A percentile compares a stretch with the other conserved stretches of the same genome.
These are phyloP conservation scores for Smittia aterrima DNA, from an alignment of 2,888 invertebrate species.

Conservation along the genomic window DNA sequence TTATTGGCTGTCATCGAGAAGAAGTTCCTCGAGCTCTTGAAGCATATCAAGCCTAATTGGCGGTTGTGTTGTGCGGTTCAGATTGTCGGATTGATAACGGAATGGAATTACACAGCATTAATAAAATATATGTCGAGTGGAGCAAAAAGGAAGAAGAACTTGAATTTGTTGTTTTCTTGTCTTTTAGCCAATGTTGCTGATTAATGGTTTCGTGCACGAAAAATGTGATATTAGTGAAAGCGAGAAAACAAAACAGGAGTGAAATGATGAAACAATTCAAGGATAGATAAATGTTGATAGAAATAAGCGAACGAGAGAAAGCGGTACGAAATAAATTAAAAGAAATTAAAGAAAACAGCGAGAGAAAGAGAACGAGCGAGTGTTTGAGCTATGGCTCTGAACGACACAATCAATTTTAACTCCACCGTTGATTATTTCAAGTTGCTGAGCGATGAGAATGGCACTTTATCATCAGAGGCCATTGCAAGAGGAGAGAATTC, in stretches of 20 bases:
- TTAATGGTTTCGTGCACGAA: not conserved
- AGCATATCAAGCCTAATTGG: not conserved
- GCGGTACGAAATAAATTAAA: not conserved
- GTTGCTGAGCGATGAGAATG: conserved; percentile 20
- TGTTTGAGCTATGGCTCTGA: conserved; percentile 29
- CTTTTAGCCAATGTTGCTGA: conserved; percentile 7
- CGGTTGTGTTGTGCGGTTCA: no score
- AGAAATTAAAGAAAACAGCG: not conserved
- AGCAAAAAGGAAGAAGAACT: not conserved
- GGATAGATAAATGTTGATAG: conserved; percentile 15
- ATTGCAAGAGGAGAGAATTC: not conserved
- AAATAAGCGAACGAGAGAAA: not conserved
- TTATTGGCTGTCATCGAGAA: not conserved
- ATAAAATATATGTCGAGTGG: not conserved
- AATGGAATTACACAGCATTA: not conserved
- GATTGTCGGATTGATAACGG: not conserved
- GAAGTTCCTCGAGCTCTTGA: not conserved
- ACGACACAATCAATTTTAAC: conserved; percentile 34
- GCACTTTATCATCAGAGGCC: conserved; percentile 19
- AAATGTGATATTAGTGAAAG: conserved; percentile 16
- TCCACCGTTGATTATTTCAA: conserved; percentile 29
- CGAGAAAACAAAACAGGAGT: no score
- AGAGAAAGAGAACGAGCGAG: conserved; percentile 1
- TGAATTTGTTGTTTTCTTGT: not conserved
- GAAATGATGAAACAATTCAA: conserved; percentile 17